These are phyloP conservation scores for Steinernema feltiae DNA, from an alignment of 1,140 invertebrate genomes.

Conservation along the genomic window DNA sequence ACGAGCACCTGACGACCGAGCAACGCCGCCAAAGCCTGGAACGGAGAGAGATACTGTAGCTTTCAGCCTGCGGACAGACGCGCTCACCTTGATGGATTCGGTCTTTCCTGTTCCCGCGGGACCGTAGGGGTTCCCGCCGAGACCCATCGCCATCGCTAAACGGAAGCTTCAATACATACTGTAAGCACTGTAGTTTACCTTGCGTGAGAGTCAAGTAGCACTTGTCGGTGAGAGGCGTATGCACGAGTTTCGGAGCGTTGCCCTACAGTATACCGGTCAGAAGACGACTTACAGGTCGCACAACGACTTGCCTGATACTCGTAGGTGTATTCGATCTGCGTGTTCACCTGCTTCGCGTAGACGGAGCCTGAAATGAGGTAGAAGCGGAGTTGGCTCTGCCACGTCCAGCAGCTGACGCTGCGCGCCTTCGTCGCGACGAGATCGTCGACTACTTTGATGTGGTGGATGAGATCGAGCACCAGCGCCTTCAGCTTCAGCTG, in stretches of 20 bases:
- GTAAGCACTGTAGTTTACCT: conserved; percentile 59
- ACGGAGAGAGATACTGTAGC: not conserved
- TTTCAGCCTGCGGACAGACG: conserved; percentile 64
- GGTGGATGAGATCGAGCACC: conserved; percentile 87
- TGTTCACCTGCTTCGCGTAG: conserved; percentile 69
- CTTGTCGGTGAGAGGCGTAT: conserved; percentile 93
- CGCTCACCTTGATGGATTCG: conserved; percentile 85
- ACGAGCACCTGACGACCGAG: conserved; percentile 92
- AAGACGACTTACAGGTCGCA: too few species aligned
- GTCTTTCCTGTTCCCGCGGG: conserved; percentile 98
- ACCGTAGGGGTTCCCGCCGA: conserved; percentile 96
- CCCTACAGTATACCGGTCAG: conserved; percentile 41
- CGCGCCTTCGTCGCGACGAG: conserved; percentile 69
- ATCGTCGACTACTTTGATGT: conserved; percentile 73
- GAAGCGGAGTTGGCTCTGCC: conserved; percentile 89
- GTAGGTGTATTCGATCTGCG: conserved; percentile 88
- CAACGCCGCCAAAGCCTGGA: conserved; percentile 88
- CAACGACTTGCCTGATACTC: conserved; percentile 79
- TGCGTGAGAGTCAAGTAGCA: conserved; percentile 99
- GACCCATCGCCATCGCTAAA: conserved; percentile 80
- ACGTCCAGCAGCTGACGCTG: conserved; percentile 73
- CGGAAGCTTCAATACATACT: conserved; percentile 46
- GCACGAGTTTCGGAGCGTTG: conserved; percentile 74
- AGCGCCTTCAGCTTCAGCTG: conserved; percentile 64
- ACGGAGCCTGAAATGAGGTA: conserved; percentile 32